Evolutionary conservation across 2,113 vertebrate species (phyloP).

Genomic region (Bujurquina vittata): DNA sequence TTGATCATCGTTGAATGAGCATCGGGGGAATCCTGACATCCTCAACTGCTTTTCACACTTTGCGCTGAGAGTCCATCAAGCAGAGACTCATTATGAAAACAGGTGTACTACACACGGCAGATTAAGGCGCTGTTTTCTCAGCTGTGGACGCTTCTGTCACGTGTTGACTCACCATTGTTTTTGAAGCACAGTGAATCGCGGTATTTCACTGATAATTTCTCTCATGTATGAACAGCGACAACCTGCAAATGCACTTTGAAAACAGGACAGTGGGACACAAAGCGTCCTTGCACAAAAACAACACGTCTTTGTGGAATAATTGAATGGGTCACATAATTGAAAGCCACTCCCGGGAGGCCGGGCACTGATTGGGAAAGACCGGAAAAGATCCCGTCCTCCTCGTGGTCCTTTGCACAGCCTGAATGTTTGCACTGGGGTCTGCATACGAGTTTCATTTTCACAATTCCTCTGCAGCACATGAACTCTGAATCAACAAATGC

Average conservation of each 20-base stretch:
- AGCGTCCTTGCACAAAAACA: neutral
- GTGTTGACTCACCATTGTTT: conserved; percentile 18
- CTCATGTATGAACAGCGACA: neutral
- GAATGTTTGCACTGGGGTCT: neutral
- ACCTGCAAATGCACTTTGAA: neutral
- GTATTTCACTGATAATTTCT: neutral
- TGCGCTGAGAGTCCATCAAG: conserved; percentile 59
- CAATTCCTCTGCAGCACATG: neutral
- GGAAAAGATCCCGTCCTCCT: neutral
- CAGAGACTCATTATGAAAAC: conserved; percentile 49
- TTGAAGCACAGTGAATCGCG: neutral
- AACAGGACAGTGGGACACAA: neutral
- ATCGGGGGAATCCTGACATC: conserved; percentile 69
- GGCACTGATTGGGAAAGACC: neutral
- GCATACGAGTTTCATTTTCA: neutral
- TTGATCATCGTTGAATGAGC: conserved; percentile 76
- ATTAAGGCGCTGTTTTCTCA: conserved; percentile 52
- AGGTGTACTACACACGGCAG: conserved; percentile 25
- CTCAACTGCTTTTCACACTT: conserved; percentile 71
- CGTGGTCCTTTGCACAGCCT: neutral
- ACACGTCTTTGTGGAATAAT: conserved; percentile 18
- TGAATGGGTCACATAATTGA: neutral
- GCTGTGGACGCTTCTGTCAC: neutral
- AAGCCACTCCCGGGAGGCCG: neutral
- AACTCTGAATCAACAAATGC: neutral